Base-by-base conservation (phyloP, 2,888 invertebrate genomes). In the Hypomecis punctinalis region DNA sequence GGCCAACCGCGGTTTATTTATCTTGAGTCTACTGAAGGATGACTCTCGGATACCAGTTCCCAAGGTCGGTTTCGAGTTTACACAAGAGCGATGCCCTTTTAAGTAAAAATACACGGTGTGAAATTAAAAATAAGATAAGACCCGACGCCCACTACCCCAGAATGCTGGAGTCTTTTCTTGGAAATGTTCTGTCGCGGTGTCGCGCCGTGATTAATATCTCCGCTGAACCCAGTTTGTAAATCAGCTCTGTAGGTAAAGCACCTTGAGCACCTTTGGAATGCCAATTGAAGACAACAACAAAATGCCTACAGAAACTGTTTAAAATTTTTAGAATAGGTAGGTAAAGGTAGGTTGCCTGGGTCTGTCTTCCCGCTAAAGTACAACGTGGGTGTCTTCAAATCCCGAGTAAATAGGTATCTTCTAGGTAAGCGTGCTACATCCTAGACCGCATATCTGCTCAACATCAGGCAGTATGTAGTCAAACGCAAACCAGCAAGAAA, bases 51-150 rank as follows among this genome's bases (percentile, higher is more conserved):
- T 68, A 73, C 71, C 66, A 70, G 68, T 70, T 67, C 66, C 80
- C 86, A 87, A 88, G 87, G 88, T 73, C 82, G 73, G 68, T 81
- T 52, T 77, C 79, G 69, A 72, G 78, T 80, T 74, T 75, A 74
- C 69, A 73, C 72, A 77, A 79, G 84, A 76, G 76, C 82, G 68
- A 80, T 80, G 83, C 80, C 76, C 82, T 82, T 74, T 69, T 73
- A 67, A 76, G 78, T 78, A 83, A 79, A 82, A 81, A 80, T 78
- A 81, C 72, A 71, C 76, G 72, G 74, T 75, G 76, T 75, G 61
- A 82, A 80, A 76, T 80, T 74, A 76, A 82, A 83, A 84, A 83
- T 59, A 69, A 59, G 52, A 54, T 43, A 58, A 64, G 63, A 70
- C 72, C 59, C 71, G 77, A 80, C 73, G 66, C 70, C 67, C 66